phyloP scores from a whole-genome alignment of 2,888 invertebrate genomes.

The Caenorhabditis wallacei region DNA sequence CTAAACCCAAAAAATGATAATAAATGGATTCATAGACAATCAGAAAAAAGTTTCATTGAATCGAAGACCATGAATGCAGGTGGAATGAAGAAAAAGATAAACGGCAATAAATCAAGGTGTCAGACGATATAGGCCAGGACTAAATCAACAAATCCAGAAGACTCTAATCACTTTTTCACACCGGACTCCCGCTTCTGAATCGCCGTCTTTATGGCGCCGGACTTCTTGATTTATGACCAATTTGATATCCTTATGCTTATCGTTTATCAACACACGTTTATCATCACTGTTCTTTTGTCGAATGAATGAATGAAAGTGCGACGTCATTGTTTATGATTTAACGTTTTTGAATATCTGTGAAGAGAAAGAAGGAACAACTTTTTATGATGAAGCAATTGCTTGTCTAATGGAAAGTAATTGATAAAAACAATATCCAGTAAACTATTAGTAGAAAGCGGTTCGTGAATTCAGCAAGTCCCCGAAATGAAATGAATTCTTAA shows the following conservation, averaged over 20 bases:
- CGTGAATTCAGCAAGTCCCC: not conserved
- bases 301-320: conserved; percentile 22
- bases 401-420: not conserved
- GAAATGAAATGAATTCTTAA: no score
- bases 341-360: not conserved
- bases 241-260: conserved; percentile 60
- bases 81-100: conserved; percentile 6
- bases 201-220: conserved; percentile 55
- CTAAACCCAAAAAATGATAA: conserved; percentile 34
- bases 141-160: conserved; percentile 63
- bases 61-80: conserved; percentile 22
- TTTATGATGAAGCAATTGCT: not conserved
- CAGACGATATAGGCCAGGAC: conserved; percentile 22
- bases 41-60: conserved; percentile 8
- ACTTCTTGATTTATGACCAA: conserved; percentile 52
- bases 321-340: conserved; percentile 40
- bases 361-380: no score
- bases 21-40: conserved; percentile 1
- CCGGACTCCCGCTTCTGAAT: conserved; percentile 44
- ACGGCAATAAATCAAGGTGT: conserved; percentile 54
- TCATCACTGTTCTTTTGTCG: conserved; percentile 3
- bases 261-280: conserved; percentile 15
- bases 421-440: no score
- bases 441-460: no score
- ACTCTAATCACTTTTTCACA: conserved; percentile 53